Base-by-base conservation (phyloP, 2,113 vertebrate genomes). In the Podarcis cretensis region DNA sequence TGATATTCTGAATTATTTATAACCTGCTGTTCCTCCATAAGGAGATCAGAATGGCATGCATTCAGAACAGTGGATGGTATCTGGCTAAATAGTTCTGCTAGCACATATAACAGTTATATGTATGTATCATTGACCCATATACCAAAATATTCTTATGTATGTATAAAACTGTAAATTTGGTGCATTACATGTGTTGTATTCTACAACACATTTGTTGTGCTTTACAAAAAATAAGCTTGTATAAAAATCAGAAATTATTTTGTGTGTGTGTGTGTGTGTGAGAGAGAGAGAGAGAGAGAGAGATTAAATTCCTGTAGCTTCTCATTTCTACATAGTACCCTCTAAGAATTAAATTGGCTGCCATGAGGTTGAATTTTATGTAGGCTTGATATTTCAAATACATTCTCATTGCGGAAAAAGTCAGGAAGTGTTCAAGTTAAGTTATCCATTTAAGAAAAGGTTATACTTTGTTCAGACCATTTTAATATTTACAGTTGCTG, bases 401-500 rank as follows among this genome's bases (percentile, higher is more conserved):
- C 90, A 90, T 81, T 88, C 30, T 94, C 94, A 54, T 80, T 95
- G 87, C 54, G 32, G 89, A 92, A 94, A 93, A 92, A 94, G 91
- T 92, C 84, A 95, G 73, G 91, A 87, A 87, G 86, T 89, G 59
- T 87, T 88, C 74, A 92, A 93, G 94, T 94, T 93, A 92, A 95
- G 89, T 93, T 94, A 91, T 93, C 88, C 92, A 81, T 93, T 94
- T 90, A 71, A 87, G 81, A 80, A 82, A 91, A 92, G 74, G 73
- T 86, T 92, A 92, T 92, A 94, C 93, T 92, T 92, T 92, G 78
- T 94, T 92, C 91, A 91, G 83, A 94, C 91, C 89, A 83, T 91
- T 95, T 88, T 92, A 94, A 96, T 94, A 95, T 94, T 95, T 94
- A 94, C 92, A 87, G 88, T 89, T 92, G 94, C 93, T 93, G 85